These are phyloP conservation scores for Paralvinella palmiformis DNA, from an alignment of 1,140 invertebrate species.

Conservation along the genomic window DNA sequence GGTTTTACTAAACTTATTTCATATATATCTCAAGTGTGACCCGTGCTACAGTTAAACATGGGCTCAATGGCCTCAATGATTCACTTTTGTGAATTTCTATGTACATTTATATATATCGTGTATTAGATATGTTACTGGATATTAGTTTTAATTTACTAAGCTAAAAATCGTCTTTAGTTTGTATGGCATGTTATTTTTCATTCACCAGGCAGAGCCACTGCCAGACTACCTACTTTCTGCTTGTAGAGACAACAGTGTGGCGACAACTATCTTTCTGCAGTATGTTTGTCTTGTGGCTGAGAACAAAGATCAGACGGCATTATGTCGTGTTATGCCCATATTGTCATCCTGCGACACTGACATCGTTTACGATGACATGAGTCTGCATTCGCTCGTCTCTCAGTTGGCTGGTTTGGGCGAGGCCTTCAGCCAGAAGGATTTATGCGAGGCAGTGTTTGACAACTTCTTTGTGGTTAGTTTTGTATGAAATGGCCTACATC, in stretches of 20 bases:
- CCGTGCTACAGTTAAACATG: no score
- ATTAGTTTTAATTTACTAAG: background rate
- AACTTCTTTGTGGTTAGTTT: constrained; percentile 77
- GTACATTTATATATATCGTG: no score
- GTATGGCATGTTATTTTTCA: background rate
- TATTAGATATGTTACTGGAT: background rate
- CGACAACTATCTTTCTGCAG: constrained; percentile 89
- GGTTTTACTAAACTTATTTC: no score
- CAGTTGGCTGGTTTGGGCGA: constrained; percentile 81
- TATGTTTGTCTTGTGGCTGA: constrained; percentile 70
- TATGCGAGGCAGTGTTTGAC: constrained; percentile 92
- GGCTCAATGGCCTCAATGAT: no score
- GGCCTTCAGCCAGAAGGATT: constrained; percentile 88
- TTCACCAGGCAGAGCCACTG: constrained; percentile 15
- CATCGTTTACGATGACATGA: constrained; percentile 88
- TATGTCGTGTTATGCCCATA: constrained; percentile 80
- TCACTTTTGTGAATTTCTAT: no score
- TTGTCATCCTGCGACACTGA: constrained; percentile 86
- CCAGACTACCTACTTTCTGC: constrained; percentile 9
- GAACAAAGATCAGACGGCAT: constrained; percentile 72
- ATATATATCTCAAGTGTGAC: no score
- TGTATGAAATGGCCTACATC: background rate
- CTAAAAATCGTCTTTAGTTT: background rate
- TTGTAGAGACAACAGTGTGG: constrained; percentile 72
- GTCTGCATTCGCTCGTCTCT: constrained; percentile 82